Base-by-base conservation (phyloP, 2,113 vertebrate genomes). In the Phoxinus phoxinus region DNA sequence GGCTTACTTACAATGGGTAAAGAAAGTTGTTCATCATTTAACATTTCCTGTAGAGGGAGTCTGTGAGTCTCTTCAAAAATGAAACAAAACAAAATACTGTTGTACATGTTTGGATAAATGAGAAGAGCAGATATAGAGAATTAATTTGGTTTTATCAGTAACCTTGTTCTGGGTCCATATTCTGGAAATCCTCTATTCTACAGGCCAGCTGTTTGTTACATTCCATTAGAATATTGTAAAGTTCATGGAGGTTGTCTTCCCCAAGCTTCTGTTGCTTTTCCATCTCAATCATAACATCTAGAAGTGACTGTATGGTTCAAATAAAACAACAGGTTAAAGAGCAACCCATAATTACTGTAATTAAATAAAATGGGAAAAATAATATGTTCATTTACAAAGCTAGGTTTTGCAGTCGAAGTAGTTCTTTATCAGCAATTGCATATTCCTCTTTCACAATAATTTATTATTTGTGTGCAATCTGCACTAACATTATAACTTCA, bases 241-340 rank as follows among this genome's bases (percentile, higher is more conserved):
- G 90, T 23, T 77, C 10, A 0, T 35, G 0, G 1, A 95, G 85
- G 1, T 91, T 73, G 6, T 67, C 81, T 0, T 86, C 32, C 1
- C 91, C 90, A 23, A 95, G 89, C 12, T 63, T 41, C 63, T 76
- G 82, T 11, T 11, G 35, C 81, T 91, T 94, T 89, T 95, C 95
- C 94, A 95, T 93, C 87, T 94, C 93, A 61, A 58, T 19, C 76
- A 95, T 89, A 44, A 95, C 58, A 53, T 94, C 94, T 35, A 95
- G 86, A 0, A 84, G 48, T 0, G 93, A 94, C 95, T 95, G 89
- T 1, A 89, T 89, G 15, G 0, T 53, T 76, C 3, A 76, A 15
- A 75, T 51, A 48, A 37, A 63, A 41, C 9, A 41, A 80, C 7
- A 61, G 32, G 23, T 56, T 37, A 37, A 78, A 61, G 7, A 25